Evolutionary conservation across 2,888 invertebrate species (phyloP), one percentile per base, ranked within the genome.

Genomic region (Pseudococcus jackbeardsleyi): DNA sequence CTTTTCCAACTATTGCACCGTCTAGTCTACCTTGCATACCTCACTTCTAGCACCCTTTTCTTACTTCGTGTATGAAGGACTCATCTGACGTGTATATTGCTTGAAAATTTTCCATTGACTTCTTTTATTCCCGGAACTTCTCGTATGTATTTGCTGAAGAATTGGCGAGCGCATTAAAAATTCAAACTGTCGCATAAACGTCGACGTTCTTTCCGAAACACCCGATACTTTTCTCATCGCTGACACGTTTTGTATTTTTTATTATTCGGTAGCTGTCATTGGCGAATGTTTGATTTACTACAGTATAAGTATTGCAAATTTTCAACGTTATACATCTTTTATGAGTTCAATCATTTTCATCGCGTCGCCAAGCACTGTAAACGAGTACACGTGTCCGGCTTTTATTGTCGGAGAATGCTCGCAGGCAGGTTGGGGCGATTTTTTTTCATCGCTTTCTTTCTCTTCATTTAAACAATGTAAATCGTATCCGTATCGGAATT

Each of bases 211-310:
- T 72, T 72, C 9, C 22, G 26, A 33, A 72, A 72, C 26, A 72
- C 68, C 68, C 68, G 26, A 33, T 72, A 6, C 68, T 72, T 26
- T 72, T 33, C 68, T 72, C 68, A 72, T 33, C 6, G 33, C 26
- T 72, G 68, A 26, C 68, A 72, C 68, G 68, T 33, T 72, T 33
- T 33, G 26, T 26, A 33, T 33, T 72, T 26, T 72, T 72, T 72
- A 72, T 72, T 72, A 72, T 72, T 72, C 68, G 22, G 22, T 72
- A 72, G 68, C 68, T 26, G 33, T 72, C 68, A 72, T 72, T 33
- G 68, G 68, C 22, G 68, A 72, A 33, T 72, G 68, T 72, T 26
- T 26, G 68, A 72, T 72, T 72, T 72, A 33, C 59, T 19, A 7
- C 59, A 54, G 54, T 15, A 54, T 54, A 19, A 12, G 64, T 12